Conservation (phyloP, 2,888 invertebrate species). For the Andrena bicolor region DNA sequence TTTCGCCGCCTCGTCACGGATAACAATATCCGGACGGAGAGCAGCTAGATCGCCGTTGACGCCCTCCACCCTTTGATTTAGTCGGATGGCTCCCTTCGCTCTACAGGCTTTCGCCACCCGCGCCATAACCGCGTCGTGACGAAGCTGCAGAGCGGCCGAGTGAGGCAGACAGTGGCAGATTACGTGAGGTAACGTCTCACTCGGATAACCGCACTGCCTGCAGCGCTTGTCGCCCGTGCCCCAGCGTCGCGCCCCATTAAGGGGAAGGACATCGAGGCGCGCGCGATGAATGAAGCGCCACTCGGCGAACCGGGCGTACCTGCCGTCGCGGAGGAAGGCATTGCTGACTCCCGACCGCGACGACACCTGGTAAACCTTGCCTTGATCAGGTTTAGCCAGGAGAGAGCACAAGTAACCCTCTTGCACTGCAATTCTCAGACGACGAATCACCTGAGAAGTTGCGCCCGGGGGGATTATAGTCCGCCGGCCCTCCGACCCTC, state of each 20-base stretch:
- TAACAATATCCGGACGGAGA: slow-evolving; percentile 63
- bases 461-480: too few species aligned
- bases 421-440: too few species aligned
- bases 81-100: slow-evolving; percentile 41
- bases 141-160: slow-evolving; percentile 70
- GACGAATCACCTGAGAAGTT: too few species aligned
- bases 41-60: slow-evolving; percentile 40
- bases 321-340: slow-evolving; percentile 44
- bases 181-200: slow-evolving; percentile 76
- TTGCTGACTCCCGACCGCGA: too few species aligned
- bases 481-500: too few species aligned
- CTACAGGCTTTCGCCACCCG: slow-evolving; percentile 63
- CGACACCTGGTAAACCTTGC: too few species aligned
- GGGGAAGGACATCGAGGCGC: slow-evolving; percentile 76
- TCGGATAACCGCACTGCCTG: slow-evolving; percentile 69
- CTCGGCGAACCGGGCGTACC: slow-evolving; percentile 78
- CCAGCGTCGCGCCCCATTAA: slow-evolving; percentile 67
- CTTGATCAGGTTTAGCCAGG: too few species aligned
- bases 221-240: slow-evolving; percentile 70
- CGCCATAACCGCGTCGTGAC: slow-evolving; percentile 71
- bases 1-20: slow-evolving; percentile 61
- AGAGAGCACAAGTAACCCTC: too few species aligned
- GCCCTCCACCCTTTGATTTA: slow-evolving; percentile 56
- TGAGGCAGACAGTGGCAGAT: slow-evolving; percentile 76
- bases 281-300: slow-evolving; percentile 82